These are phyloP conservation scores for Lacerta agilis DNA, from an alignment of 2,797 vertebrate species.

Conservation along the genomic window DNA sequence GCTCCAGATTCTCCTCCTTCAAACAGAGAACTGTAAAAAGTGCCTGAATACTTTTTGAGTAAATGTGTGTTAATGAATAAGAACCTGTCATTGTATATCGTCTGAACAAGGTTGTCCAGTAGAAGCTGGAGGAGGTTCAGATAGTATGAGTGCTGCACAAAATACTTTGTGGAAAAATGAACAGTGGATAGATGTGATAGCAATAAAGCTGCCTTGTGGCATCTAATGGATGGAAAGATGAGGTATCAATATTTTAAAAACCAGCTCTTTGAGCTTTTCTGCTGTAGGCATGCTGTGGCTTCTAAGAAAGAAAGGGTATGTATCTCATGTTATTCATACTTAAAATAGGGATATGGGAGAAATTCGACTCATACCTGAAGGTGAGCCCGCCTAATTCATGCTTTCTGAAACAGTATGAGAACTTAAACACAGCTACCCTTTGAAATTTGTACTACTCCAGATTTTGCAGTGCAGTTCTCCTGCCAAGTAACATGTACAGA, in stretches of 20 bases:
- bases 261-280: background rate
- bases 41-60: background rate
- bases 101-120: conserved; percentile 4
- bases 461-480: too few relatives aligned
- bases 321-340: too few relatives aligned
- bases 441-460: too few relatives aligned
- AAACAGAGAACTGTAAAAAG: background rate
- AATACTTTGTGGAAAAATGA: background rate
- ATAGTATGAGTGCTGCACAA: background rate
- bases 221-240: background rate
- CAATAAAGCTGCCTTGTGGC: background rate
- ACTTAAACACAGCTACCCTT: too few relatives aligned
- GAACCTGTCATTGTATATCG: background rate
- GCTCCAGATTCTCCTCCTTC: background rate
- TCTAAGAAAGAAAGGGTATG: background rate
- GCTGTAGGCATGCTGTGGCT: background rate
- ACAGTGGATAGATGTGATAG: background rate
- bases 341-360: too few relatives aligned
- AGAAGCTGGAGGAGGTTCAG: background rate
- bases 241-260: background rate
- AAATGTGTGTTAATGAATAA: background rate
- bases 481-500: too few relatives aligned
- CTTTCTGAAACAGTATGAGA: too few relatives aligned
- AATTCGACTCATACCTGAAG: too few relatives aligned
- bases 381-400: too few relatives aligned